Percentiles rank a stretch among this genome's conserved stretches.
phyloP scores from a whole-genome alignment of 2,888 invertebrate genomes.

The Dasypolia templi region DNA sequence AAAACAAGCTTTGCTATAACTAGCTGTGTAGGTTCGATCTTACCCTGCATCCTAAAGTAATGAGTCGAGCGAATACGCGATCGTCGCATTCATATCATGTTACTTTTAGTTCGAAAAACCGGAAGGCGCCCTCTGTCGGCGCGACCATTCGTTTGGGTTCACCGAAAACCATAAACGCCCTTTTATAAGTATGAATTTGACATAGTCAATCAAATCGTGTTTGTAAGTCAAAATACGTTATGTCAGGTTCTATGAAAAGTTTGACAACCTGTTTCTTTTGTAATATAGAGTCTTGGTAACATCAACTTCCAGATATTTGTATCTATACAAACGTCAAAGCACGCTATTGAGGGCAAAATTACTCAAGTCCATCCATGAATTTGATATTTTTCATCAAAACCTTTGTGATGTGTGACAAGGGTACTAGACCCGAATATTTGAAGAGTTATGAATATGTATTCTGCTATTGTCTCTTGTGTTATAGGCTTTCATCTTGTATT shows the following conservation, averaged over 20 bases:
- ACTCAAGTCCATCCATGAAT: conserved; percentile 37
- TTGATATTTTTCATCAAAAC: conserved; percentile 52
- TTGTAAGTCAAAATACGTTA: too few relatives aligned
- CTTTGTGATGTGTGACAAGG: conserved; percentile 62
- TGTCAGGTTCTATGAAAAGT: neutral
- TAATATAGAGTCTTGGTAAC: neutral
- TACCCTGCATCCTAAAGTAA: too few relatives aligned
- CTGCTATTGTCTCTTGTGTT: conserved; percentile 48
- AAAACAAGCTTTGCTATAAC: too few relatives aligned
- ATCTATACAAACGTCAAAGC: conserved; percentile 24
- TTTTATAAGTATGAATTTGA: too few relatives aligned
- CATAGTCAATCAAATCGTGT: too few relatives aligned
- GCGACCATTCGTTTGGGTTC: too few relatives aligned
- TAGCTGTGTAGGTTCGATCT: too few relatives aligned
- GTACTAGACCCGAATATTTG: conserved; percentile 53
- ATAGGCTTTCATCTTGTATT: conserved; percentile 47
- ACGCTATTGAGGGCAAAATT: conserved; percentile 36
- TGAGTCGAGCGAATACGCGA: too few relatives aligned
- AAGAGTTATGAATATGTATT: conserved; percentile 60
- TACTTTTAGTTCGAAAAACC: too few relatives aligned
- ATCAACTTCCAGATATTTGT: neutral
- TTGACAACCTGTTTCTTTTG: neutral
- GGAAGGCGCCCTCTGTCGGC: too few relatives aligned
- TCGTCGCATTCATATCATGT: too few relatives aligned
- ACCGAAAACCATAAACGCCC: too few relatives aligned